Conservation (phyloP, 2,888 invertebrate species). For the Poecilus cupreus region DNA sequence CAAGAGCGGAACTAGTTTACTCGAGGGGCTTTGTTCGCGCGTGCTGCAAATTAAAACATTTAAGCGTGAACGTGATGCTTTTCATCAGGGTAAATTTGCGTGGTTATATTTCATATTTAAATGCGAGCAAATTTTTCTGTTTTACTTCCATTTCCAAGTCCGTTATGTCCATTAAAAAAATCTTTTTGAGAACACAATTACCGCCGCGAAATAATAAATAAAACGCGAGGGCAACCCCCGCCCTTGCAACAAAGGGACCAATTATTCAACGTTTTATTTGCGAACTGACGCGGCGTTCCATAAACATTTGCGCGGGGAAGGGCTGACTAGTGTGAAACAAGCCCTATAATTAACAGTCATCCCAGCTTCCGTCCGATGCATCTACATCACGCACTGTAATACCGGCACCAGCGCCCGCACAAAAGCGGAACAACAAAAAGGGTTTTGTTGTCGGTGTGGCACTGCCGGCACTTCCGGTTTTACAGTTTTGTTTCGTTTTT, state of each 20-base stretch:
- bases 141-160: conserved; percentile 47
- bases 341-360: conserved; percentile 51
- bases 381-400: conserved; percentile 18
- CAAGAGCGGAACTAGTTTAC: not conserved
- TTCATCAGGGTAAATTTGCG: not conserved
- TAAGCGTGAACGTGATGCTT: not conserved
- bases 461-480: conserved; percentile 41
- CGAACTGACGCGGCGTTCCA: conserved; percentile 13
- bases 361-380: conserved; percentile 35
- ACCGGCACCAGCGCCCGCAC: not conserved
- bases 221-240: not conserved
- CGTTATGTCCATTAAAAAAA: conserved; percentile 57
- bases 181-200: conserved; percentile 50
- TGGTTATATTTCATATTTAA: conserved; percentile 43
- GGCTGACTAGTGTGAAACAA: conserved; percentile 51
- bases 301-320: conserved; percentile 18
- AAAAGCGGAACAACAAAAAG: conserved; percentile 49
- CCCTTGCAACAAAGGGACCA: conserved; percentile 42
- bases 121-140: conserved; percentile 32
- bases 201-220: conserved; percentile 50
- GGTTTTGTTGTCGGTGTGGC: conserved; percentile 34
- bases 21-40: not conserved
- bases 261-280: conserved; percentile 57
- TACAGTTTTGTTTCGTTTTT: conserved; percentile 36
- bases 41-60: not conserved